phyloP scores from a whole-genome alignment of 2,797 vertebrate species.

The Megalops cyprinoides region DNA sequence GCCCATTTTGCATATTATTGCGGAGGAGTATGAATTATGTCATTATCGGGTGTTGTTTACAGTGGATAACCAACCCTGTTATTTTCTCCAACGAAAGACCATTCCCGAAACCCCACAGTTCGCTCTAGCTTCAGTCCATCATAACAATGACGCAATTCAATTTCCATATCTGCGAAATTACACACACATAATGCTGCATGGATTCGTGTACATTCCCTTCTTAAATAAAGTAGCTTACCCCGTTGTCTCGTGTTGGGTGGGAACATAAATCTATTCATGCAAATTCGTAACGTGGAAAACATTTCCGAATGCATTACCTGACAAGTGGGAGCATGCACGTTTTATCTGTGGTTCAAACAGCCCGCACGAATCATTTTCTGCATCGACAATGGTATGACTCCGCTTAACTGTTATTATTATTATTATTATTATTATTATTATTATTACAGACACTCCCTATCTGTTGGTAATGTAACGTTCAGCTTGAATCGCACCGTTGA shows the following conservation, averaged over 20 bases:
- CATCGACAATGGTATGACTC: too few relatives aligned
- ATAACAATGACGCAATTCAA: conserved; percentile 3
- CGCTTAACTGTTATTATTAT: not conserved
- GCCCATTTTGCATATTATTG: too few relatives aligned
- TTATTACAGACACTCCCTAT: too few relatives aligned
- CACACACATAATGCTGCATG: not conserved
- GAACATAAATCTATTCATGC: not conserved
- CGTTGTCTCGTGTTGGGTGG: not conserved
- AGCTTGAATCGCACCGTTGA: not conserved
- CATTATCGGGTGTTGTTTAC: not conserved
- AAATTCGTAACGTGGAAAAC: not conserved
- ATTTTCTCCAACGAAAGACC: conserved; percentile 1
- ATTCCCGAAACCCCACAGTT: conserved; percentile 8
- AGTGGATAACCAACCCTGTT: conserved; percentile 4
- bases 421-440: too few relatives aligned
- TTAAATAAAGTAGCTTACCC: not conserved
- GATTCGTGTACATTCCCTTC: not conserved
- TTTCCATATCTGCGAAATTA: not conserved
- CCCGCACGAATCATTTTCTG: not conserved
- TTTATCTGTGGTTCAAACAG: not conserved
- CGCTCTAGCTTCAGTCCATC: not conserved
- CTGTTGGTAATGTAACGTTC: not conserved
- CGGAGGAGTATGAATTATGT: too few relatives aligned
- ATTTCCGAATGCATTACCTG: not conserved
- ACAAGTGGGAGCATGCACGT: not conserved